Base-by-base conservation (phyloP, 2,113 vertebrate genomes). In the Charina bottae region DNA sequence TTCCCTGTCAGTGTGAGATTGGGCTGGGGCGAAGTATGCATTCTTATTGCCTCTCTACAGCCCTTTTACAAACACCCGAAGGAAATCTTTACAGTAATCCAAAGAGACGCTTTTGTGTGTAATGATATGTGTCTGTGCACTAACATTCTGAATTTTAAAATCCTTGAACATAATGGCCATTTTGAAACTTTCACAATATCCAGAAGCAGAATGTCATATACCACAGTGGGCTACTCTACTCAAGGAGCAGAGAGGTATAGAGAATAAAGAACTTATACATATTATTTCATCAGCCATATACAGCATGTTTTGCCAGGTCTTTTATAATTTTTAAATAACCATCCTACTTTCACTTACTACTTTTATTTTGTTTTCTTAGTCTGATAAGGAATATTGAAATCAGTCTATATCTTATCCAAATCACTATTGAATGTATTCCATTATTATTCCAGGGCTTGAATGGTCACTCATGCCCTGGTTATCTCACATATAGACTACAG, bases 231-330 rank as follows among this genome's bases (percentile, higher is more conserved):
- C 72, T 78, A 21, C 72, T 78, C 72, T 78, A 78, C 33, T 78
- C 17, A 78, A 78, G 72, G 33, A 42, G 33, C 33, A 8, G 72
- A 17, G n/a, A 4, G 72, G 7, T 78, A 23, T 21, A 42, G 33
- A 78, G 21, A 78, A 78, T 78, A 78, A 78, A 78, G 33, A 78
- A 78, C 17, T 8, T 78, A 78, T 9, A 42, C 72, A 78, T 78
- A 42, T 78, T 33, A 37, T 64, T 54, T 37, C 89, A 89, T 55
- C 72, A 90, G 86, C 15, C 55, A 33, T 54, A 87, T 72, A 91
- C 86, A 89, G 92, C 92, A 58, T 15, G 92, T 0, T 94, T 94
- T 92, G 62, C 94, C 90, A 1, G 85, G 72, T 78, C 72, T 17
- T 78, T 78, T 42, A 78, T 85, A 83, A 62, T 93, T 85, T 89